phyloP scores from a whole-genome alignment of 2,113 vertebrate species.

The Trogon surrucura region DNA sequence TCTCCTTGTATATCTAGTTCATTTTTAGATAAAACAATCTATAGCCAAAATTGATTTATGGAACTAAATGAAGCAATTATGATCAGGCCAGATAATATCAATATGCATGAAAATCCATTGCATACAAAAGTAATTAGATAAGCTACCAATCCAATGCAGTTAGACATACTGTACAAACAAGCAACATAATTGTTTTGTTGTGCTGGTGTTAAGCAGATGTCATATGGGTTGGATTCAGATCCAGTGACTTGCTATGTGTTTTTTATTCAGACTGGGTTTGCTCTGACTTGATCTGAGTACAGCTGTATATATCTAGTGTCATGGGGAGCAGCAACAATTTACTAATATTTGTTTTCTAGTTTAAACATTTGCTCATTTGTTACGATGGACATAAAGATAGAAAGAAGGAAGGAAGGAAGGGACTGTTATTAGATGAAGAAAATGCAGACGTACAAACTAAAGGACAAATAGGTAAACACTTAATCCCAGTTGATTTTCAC shows the following conservation, averaged over 20 bases:
- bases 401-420: background rate
- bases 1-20: background rate
- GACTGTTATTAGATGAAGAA: background rate
- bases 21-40: background rate
- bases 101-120: background rate
- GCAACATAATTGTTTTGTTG: background rate
- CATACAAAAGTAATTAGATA: background rate
- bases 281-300: background rate
- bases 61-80: background rate
- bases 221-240: background rate
- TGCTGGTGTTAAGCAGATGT: background rate
- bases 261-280: background rate
- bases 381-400: background rate
- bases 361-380: conserved; percentile 16
- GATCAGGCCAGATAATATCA: background rate
- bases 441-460: background rate
- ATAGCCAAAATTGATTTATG: background rate
- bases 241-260: background rate
- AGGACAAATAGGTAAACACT: background rate
- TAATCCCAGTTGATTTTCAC: background rate
- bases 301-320: background rate
- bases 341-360: background rate
- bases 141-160: background rate
- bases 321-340: background rate
- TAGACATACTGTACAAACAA: background rate